Evolutionary conservation across 2,797 vertebrate species (phyloP), one percentile per base, ranked within the genome.

Genomic region (Prionace glauca): DNA sequence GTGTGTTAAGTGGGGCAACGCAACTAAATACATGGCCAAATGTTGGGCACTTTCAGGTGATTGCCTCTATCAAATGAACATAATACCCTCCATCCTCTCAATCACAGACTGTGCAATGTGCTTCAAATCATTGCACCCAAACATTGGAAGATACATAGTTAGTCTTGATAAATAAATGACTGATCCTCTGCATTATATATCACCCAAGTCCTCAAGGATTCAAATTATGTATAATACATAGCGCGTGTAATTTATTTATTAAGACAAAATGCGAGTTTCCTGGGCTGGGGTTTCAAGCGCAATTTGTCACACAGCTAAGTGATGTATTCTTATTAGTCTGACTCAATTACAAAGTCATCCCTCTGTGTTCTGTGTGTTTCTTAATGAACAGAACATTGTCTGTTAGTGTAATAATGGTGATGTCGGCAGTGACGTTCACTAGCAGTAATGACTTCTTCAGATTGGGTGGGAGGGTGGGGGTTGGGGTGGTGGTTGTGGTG

Each of bases 161-260:
- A 98, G 98, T 98, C 98, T 98, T 98, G 98, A 98, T 98, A 98
- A 98, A 99, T 99, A 98, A 99, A 98, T 98, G 98, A 98, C 98
- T 98, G 98, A 98, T 97, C 97, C 98, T 98, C 97, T 98, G 98
- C 98, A 98, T 99, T 98, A 98, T 98, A 98, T 98, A 99, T 99
- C 98, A 98, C 98, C 98, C 98, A 98, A 98, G 98, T 98, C 98
- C 98, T 98, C 96, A 95, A 97, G 98, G 98, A 98, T 98, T 98
- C 98, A 97, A 98, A 98, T 97, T 98, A 98, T 99, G 98, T 98
- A 98, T 98, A 98, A 98, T 98, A 98, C 98, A 99, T 98, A 96
- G 97, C 97, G 98, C 98, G 97, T 98, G 97, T 99, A 98, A 99
- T 98, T 99, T 99, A 99, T 99, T 99, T 98, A 99, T 99, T 98